A percentile compares a stretch with the other conserved stretches of the same genome.
Evolutionary conservation across 2,113 vertebrate species (phyloP).

Genomic region (Calidris pygmaea): DNA sequence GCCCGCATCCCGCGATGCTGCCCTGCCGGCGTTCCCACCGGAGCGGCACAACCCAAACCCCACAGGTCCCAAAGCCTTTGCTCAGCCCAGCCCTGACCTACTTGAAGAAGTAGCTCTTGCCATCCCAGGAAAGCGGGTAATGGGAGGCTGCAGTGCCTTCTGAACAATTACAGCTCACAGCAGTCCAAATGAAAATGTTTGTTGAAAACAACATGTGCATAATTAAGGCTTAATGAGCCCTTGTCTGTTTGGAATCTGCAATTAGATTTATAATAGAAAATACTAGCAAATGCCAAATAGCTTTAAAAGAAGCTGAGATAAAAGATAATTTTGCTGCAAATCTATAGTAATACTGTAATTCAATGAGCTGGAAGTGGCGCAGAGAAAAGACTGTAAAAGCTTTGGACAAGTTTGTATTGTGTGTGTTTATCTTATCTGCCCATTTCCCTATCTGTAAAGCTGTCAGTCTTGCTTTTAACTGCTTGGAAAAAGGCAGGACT

Average conservation of each 20-base stretch:
- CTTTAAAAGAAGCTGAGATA: slow-evolving; percentile 79
- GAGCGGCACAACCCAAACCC: background rate
- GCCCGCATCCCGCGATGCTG: rapidly evolving
- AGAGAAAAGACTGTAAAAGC: slow-evolving; percentile 42
- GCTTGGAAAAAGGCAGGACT: slow-evolving; percentile 47
- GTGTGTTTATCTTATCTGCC: slow-evolving; percentile 30
- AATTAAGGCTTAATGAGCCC: slow-evolving; percentile 99
- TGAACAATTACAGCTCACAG: slow-evolving; percentile 92
- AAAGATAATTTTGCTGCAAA: slow-evolving; percentile 78
- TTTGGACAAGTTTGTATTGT: slow-evolving; percentile 52
- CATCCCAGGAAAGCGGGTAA: slow-evolving; percentile 70
- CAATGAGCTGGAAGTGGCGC: slow-evolving; percentile 59
- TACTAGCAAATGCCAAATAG: slow-evolving; percentile 79
- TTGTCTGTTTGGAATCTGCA: slow-evolving; percentile 99
- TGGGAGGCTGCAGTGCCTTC: slow-evolving; percentile 82
- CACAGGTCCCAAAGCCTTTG: background rate
- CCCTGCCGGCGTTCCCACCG: rapidly evolving
- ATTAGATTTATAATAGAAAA: slow-evolving; percentile 97
- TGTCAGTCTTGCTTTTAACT: slow-evolving; percentile 60
- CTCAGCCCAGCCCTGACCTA: slow-evolving; percentile 75
- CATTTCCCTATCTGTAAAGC: slow-evolving; percentile 19
- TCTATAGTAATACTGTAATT: slow-evolving; percentile 68
- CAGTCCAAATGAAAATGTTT: slow-evolving; percentile 99
- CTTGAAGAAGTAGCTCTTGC: slow-evolving; percentile 76
- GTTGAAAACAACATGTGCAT: slow-evolving; percentile 99